Conservation (phyloP, 2,113 vertebrate genomes). For the Podarcis raffonei region DNA sequence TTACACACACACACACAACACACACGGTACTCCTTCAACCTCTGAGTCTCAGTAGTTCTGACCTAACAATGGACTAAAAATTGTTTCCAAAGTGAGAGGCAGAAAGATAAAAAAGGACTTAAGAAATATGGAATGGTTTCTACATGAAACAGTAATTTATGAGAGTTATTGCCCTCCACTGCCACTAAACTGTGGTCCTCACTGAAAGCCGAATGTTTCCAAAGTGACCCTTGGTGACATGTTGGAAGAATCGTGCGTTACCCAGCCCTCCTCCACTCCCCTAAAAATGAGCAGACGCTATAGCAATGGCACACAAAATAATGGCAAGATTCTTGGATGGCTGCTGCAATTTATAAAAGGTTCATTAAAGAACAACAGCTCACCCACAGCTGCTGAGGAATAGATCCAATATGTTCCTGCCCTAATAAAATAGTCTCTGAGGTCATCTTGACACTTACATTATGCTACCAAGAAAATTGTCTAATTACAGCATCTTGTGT, state of each 20-base stretch:
- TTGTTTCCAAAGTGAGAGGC: background rate
- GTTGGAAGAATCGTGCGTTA: conserved; percentile 14
- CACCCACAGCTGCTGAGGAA: conserved; percentile 63
- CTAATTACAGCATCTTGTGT: conserved; percentile 64
- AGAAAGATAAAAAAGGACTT: background rate
- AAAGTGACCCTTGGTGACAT: conserved; percentile 40
- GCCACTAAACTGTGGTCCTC: conserved; percentile 41
- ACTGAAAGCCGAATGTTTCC: conserved; percentile 30
- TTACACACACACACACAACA: no score
- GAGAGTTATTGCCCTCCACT: conserved; percentile 22
- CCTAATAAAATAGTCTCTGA: conserved; percentile 46
- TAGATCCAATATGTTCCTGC: conserved; percentile 55
- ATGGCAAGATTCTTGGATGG: conserved; percentile 45
- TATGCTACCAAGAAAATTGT: conserved; percentile 42
- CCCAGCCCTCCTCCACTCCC: background rate
- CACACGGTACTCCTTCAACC: background rate
- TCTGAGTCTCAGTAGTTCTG: background rate
- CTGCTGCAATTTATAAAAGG: conserved; percentile 61
- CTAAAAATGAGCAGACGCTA: conserved; percentile 14
- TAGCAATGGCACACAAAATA: conserved; percentile 40
- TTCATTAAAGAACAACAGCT: conserved; percentile 54
- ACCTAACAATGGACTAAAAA: no score
- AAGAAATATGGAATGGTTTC: background rate
- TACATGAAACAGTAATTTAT: conserved; percentile 20
- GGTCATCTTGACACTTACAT: conserved; percentile 51